phyloP scores from a whole-genome alignment of 2,888 invertebrate genomes.

The Euclidia mi region DNA sequence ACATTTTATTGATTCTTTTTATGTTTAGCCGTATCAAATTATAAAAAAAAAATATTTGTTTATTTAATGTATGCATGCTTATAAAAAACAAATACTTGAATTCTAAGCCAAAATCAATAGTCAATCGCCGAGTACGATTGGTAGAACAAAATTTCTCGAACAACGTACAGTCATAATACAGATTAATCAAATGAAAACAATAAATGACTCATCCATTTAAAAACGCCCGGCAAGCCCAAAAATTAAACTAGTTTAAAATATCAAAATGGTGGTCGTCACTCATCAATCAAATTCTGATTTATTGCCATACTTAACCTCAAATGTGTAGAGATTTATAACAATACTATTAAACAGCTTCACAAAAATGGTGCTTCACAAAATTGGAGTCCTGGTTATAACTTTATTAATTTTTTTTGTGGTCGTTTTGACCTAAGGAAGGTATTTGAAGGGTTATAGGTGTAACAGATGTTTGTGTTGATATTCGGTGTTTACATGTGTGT shows the following conservation, averaged over 20 bases:
- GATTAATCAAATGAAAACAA: slow-evolving; percentile 8
- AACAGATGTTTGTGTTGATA: slow-evolving; percentile 20
- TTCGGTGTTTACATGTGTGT: slow-evolving; percentile 5
- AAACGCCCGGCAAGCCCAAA: not conserved
- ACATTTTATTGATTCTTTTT: no score
- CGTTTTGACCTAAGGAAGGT: slow-evolving; percentile 9
- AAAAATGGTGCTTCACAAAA: slow-evolving; percentile 29
- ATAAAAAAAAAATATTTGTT: no score
- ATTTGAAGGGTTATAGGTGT: slow-evolving; percentile 17
- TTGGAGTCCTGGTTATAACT: slow-evolving; percentile 12
- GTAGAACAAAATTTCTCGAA: not conserved
- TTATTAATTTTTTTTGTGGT: slow-evolving; percentile 19
- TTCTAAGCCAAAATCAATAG: no score
- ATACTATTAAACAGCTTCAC: slow-evolving; percentile 36
- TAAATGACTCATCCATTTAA: slow-evolving; percentile 3
- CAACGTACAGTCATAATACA: not conserved
- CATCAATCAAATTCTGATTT: slow-evolving; percentile 52
- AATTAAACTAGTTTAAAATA: slow-evolving; percentile 26
- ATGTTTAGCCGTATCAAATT: no score
- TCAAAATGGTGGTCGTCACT: slow-evolving; percentile 16
- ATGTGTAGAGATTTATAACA: slow-evolving; percentile 38
- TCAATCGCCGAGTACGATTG: no score
- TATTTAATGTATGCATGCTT: no score
- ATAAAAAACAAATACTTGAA: no score
- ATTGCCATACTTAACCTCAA: slow-evolving; percentile 38